These are phyloP conservation scores for Manis crassicaudata DNA, from an alignment of 2,797 vertebrate genomes.

Conservation along the genomic window DNA sequence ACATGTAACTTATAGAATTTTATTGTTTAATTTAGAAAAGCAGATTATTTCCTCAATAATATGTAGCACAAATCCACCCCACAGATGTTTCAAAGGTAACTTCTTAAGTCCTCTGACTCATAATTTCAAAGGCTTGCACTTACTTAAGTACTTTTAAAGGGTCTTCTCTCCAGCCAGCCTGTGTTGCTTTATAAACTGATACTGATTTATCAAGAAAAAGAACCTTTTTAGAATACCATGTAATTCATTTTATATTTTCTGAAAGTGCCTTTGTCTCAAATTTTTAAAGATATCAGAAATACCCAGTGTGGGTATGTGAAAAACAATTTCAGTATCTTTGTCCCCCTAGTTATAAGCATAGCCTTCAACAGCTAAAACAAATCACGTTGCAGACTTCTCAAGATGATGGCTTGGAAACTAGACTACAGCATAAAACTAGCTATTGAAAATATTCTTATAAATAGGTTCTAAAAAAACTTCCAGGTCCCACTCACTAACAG, in stretches of 20 bases:
- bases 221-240: background rate
- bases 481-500: background rate
- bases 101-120: background rate
- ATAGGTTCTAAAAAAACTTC: background rate
- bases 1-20: background rate
- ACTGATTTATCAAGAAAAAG: background rate
- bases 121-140: background rate
- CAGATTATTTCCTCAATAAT: background rate
- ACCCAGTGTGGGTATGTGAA: background rate
- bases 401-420: background rate
- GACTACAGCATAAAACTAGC: background rate
- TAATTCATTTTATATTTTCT: constrained; percentile 24
- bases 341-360: background rate
- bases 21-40: constrained; percentile 30
- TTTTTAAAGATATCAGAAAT: background rate
- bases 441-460: background rate
- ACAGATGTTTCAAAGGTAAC: background rate
- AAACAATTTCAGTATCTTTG: background rate
- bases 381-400: background rate
- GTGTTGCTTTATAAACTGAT: background rate
- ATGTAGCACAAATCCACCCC: background rate
- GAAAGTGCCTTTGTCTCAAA: constrained; percentile 32
- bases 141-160: background rate
- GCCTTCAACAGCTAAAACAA: constrained; percentile 28
- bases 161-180: background rate